Evolutionary conservation across 2,888 invertebrate species (phyloP).

Genomic region (Polydrusus pterygomalis): DNA sequence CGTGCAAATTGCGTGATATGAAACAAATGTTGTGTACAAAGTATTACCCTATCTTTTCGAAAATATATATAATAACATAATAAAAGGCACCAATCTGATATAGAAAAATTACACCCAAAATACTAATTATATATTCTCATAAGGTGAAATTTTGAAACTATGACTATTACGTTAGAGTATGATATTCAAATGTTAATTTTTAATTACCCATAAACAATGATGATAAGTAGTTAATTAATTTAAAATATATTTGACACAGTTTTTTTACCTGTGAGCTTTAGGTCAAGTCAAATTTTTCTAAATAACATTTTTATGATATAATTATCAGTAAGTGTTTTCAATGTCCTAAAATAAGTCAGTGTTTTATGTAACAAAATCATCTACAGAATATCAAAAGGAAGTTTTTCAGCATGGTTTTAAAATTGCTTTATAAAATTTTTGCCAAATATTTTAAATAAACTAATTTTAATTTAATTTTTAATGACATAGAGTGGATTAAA

Average conservation of each 20-base stretch:
- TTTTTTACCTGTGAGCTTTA: neutral
- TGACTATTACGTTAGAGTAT: no score
- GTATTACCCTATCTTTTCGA: no score
- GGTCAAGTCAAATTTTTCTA: slow-evolving; percentile 2
- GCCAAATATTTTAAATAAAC: slow-evolving; percentile 8
- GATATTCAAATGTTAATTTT: no score
- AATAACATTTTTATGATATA: neutral
- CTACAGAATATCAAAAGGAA: slow-evolving; percentile 10
- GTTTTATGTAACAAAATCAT: slow-evolving; percentile 44
- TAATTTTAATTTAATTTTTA: neutral
- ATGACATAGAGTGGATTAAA: slow-evolving; percentile 7
- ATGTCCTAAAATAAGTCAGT: slow-evolving; percentile 47
- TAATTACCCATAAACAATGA: no score
- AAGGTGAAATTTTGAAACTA: no score
- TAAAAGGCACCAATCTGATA: no score
- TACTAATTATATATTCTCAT: no score
- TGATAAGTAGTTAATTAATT: no score
- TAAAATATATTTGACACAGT: neutral
- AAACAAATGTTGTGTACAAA: no score
- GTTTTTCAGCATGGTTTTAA: neutral
- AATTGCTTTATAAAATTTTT: neutral
- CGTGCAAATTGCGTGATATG: no score
- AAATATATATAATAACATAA: no score
- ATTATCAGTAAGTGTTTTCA: slow-evolving; percentile 37
- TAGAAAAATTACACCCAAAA: no score